A percentile compares a stretch with the other conserved stretches of the same genome.
Conservation (phyloP, 2,113 vertebrate genomes). For the Pseudopodoces humilis region DNA sequence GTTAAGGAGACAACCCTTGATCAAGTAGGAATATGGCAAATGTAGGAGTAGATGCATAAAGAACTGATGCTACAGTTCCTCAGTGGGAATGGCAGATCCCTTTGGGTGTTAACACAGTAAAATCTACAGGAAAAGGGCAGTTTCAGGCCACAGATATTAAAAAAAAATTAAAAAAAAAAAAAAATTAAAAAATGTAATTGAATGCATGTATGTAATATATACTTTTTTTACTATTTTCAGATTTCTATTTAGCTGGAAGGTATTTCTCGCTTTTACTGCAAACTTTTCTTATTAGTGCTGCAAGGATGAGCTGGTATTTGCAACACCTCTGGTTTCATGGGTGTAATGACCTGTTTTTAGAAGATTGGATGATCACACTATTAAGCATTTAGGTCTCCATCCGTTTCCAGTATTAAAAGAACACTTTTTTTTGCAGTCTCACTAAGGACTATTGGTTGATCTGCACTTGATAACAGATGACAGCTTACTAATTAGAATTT, state of each 20-base stretch:
- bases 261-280: not conserved
- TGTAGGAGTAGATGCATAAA: not conserved
- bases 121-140: not conserved
- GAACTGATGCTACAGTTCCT: not conserved
- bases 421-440: not conserved
- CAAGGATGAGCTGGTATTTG: not conserved
- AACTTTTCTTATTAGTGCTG: not conserved
- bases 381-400: not conserved
- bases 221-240: not conserved
- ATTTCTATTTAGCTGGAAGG: not conserved
- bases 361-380: not conserved
- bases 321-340: not conserved
- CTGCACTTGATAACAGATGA: not conserved
- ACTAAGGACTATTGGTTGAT: not conserved
- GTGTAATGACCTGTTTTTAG: not conserved
- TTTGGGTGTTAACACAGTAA: not conserved
- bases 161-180: not conserved
- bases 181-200: not conserved
- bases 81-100: not conserved
- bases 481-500: constrained; percentile 12
- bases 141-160: not conserved
- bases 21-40: rapidly evolving
- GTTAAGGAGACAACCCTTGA: not conserved
- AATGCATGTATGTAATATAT: not conserved
- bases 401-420: not conserved